phyloP scores from a whole-genome alignment of 2,888 invertebrate genomes.

The Parapristionchus giblindavisi region DNA sequence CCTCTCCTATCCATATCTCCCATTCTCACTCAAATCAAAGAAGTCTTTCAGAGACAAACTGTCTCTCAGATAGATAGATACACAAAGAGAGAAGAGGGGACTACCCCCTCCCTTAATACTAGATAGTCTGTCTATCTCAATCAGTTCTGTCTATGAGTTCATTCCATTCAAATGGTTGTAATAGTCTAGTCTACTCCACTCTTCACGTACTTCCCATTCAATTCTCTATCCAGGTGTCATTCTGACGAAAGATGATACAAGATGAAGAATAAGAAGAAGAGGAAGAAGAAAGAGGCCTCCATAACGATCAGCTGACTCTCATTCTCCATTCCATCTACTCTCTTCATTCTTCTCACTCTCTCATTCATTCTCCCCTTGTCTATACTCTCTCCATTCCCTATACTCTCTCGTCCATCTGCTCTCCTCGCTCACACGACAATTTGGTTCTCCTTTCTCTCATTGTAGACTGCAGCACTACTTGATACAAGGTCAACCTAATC shows the following conservation, averaged over 20 bases:
- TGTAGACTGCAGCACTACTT: background rate
- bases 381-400: background rate
- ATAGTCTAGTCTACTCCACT: background rate
- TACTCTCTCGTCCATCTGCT: background rate
- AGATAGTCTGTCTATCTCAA: background rate
- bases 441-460: conserved; percentile 6
- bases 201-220: background rate
- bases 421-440: background rate
- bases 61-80: background rate
- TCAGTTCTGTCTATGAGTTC: conserved; percentile 6
- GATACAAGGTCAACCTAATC: conserved; percentile 32
- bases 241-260: no score
- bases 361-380: background rate
- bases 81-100: background rate
- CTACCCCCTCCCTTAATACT: background rate
- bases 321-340: background rate
- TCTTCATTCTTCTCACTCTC: background rate
- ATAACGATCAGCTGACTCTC: conserved; percentile 37
- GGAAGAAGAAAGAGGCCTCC: background rate
- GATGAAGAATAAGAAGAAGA: background rate
- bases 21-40: background rate
- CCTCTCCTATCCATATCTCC: background rate
- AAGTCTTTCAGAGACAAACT: background rate
- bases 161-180: no score
- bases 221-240: conserved; percentile 1